Base-by-base conservation (phyloP, 2,797 vertebrate genomes). In the Cossypha caffra region DNA sequence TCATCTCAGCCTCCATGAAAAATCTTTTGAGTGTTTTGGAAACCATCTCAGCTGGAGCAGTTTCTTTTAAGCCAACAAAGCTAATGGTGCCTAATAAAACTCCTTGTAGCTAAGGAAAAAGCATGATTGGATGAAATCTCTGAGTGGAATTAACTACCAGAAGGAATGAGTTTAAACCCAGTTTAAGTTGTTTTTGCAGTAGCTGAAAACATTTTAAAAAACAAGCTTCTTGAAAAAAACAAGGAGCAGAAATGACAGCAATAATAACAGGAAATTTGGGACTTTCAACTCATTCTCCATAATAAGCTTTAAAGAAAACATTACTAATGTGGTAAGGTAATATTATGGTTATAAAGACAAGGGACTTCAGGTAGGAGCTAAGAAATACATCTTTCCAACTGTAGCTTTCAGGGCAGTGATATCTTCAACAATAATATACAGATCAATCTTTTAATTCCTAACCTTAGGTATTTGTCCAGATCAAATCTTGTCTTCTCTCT, bases 21-120 rank as follows among this genome's bases (percentile, higher is more conserved):
- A 93, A 71, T 74, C 48, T 93, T 50, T 21, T 24, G 43, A 87
- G 64, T 47, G 24, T 71, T 87, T 93, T 68, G 86, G 75, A 95
- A 94, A 86, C 13, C 0, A 4, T 69, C 23, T 94, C 81, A 80
- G 38, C 82, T 91, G 72, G n/a, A 91, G 38, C 48, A 86, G 23
- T 28, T 87, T 87, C 48, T 71, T 83, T 57, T 33, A n/a, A 94
- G 68, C n/a, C 64, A 95, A 77, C 37, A 83, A 61, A 91, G 2
- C 18, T 91, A 80, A 86, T 72, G 50, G 35, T 47, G 15, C 48
- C 89, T 85, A 85, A 93, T 88, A 75, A 86, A 90, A 80, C 17
- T 77, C 9, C 45, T 55, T 78, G 91, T 86, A 96, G 47, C 94
- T 90, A 85, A 83, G 96, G 80, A 86, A 95, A 96, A 95, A 87